Conservation (phyloP, 2,888 invertebrate species). For the Incurvaria masculella region DNA sequence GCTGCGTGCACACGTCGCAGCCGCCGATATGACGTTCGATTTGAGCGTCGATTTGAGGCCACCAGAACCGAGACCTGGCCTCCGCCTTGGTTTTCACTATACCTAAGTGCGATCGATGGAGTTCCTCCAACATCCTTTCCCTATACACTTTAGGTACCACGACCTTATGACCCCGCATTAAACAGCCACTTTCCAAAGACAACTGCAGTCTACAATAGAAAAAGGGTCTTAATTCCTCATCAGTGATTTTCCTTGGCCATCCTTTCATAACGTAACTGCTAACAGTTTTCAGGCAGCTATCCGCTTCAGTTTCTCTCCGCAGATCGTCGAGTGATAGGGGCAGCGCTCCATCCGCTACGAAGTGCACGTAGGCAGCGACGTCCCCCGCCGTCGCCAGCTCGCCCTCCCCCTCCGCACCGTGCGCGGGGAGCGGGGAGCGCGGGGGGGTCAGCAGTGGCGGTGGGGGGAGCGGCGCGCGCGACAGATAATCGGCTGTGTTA, state of each 20-base stretch:
- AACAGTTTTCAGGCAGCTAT: not conserved
- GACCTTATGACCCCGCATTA: not conserved
- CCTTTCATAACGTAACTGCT: slow-evolving; percentile 5
- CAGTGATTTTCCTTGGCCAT: slow-evolving; percentile 3
- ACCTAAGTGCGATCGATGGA: too few species aligned
- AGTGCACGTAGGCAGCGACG: slow-evolving; percentile 7
- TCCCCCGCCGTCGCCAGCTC: not conserved
- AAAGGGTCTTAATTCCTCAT: slow-evolving; percentile 6
- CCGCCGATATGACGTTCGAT: slow-evolving; percentile 6
- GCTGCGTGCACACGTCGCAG: slow-evolving; percentile 11
- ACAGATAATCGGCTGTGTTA: slow-evolving; percentile 11
- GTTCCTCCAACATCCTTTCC: not conserved
- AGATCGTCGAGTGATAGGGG: not conserved
- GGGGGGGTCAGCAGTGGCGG: too few species aligned
- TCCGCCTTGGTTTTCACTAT: slow-evolving; percentile 11
- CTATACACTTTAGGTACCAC: not conserved
- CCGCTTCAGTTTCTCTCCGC: not conserved
- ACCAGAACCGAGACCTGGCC: slow-evolving; percentile 11
- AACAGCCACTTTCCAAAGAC: not conserved
- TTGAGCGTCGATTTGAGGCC: slow-evolving; percentile 12
- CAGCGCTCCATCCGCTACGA: slow-evolving; percentile 1
- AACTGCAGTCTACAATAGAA: slow-evolving; percentile 4
- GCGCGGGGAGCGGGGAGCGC: too few species aligned
- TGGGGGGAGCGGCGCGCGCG: slow-evolving; percentile 5
- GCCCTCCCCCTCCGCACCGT: too few species aligned